A percentile compares a stretch with the other conserved stretches of the same genome.
Evolutionary conservation across 2,888 invertebrate genomes (phyloP).

Genomic region (Mythimna loreyi): DNA sequence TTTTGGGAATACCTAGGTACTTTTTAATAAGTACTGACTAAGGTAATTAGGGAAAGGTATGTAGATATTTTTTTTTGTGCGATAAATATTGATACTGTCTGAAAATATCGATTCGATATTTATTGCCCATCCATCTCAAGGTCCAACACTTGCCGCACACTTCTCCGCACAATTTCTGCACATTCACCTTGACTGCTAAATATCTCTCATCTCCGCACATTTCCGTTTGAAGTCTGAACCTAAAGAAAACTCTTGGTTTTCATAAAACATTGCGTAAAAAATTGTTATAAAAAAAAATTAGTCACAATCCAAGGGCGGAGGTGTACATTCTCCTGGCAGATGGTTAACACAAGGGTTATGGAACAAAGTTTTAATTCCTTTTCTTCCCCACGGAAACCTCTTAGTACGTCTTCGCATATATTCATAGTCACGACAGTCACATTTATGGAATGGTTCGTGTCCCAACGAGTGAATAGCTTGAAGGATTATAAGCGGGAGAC

Average conservation of each 20-base stretch:
- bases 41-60: background rate
- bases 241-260: background rate
- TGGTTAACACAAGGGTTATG: slow-evolving; percentile 95
- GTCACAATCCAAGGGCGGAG: slow-evolving; percentile 79
- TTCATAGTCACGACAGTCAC: slow-evolving; percentile 91
- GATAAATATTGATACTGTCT: slow-evolving; percentile 1
- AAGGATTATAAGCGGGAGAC: slow-evolving; percentile 78
- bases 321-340: slow-evolving; percentile 81
- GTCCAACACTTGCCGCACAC: background rate
- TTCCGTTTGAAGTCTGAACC: background rate
- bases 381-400: slow-evolving; percentile 98
- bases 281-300: slow-evolving; percentile 51
- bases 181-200: background rate
- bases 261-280: background rate
- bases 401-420: slow-evolving; percentile 94
- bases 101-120: background rate
- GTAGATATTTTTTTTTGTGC: background rate
- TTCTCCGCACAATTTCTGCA: background rate
- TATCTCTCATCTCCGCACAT: background rate
- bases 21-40: background rate
- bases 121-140: background rate
- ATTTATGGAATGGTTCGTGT: slow-evolving; percentile 69
- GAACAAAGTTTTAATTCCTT: slow-evolving; percentile 93
- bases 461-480: slow-evolving; percentile 70
- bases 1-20: background rate